Evolutionary conservation across 2,888 invertebrate species (phyloP), one percentile per base, ranked within the genome.

Genomic region (Drosophila longiperda): DNA sequence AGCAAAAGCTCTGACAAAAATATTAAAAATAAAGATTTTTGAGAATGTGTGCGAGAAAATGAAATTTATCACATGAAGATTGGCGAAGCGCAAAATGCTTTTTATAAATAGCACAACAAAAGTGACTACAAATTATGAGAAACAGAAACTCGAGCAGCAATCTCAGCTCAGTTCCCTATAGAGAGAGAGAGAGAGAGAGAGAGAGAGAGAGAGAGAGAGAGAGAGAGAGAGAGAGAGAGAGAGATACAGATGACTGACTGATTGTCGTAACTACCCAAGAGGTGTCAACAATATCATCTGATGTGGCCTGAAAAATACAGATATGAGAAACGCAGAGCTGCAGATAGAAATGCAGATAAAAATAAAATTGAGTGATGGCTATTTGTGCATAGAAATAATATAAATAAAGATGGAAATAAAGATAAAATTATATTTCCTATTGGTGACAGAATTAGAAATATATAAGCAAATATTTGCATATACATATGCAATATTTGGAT

Each of bases 211-310:
- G 48, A 42, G 15, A 54, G 38, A 34, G 26, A 42, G 26, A 40
- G 48, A 49, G 15, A 38, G 38, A 34, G 20, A 42, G 32, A 34
- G 36, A 32, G 36, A 53, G 7, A 34, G 38, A 23, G 26, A 26
- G 38, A 34, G 12, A 38, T 49, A 23, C 33, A 32, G 48, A 42
- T 49, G 62, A 42, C 17, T 57, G 53, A 66, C 54, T 50, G 66
- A 64, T 49, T 65, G 67, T 65, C 62, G 23, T 36, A 50, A 36
- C 53, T 42, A 38, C 59, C 73, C 67, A 78, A 76, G 79, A 79
- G 76, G 80, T 81, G 81, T 79, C 76, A 79, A 82, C 81, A 82
- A 66, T 72, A 79, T 57, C 61, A 75, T 75, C 66, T 64, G 61
- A 66, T 54, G 49, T 23, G 45, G 45, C 20, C 45, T 20, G 20